Conservation (phyloP, 2,797 vertebrate species). For the Sebastiscus tertius region DNA sequence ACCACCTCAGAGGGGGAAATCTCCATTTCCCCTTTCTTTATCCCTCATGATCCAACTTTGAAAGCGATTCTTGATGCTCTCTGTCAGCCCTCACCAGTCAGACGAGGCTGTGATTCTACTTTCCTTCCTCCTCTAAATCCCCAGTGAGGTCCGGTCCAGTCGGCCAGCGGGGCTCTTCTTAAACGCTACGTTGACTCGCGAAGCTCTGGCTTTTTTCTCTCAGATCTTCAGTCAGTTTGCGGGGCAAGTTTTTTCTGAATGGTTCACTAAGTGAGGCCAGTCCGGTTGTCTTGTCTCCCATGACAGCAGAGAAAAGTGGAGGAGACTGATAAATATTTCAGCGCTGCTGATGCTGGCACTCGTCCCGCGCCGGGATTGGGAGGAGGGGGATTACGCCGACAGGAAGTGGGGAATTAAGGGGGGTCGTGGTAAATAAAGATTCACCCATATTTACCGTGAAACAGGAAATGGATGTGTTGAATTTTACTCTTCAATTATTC, state of each 20-base stretch:
- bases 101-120: slow-evolving; percentile 50
- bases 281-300: slow-evolving; percentile 56
- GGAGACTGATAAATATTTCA: slow-evolving; percentile 83
- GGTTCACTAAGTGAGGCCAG: slow-evolving; percentile 52
- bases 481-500: slow-evolving; percentile 69
- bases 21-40: slow-evolving; percentile 21
- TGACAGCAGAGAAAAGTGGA: slow-evolving; percentile 65
- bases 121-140: slow-evolving; percentile 40
- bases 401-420: slow-evolving; percentile 68
- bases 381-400: slow-evolving; percentile 22
- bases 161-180: slow-evolving; percentile 22
- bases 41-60: slow-evolving; percentile 23
- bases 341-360: slow-evolving; percentile 70
- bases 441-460: slow-evolving; percentile 64
- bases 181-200: slow-evolving; percentile 47
- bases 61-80: slow-evolving; percentile 19
- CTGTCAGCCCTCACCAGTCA: slow-evolving; percentile 9
- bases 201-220: slow-evolving; percentile 27
- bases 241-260: slow-evolving; percentile 34
- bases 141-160: slow-evolving; percentile 21
- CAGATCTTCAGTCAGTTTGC: slow-evolving; percentile 50
- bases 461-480: slow-evolving; percentile 71
- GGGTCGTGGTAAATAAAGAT: slow-evolving; percentile 68
- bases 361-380: slow-evolving; percentile 49
- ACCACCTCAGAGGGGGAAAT: slow-evolving; percentile 8